These are phyloP conservation scores for Plectropomus leopardus DNA, from an alignment of 2,113 vertebrate genomes.

Conservation along the genomic window DNA sequence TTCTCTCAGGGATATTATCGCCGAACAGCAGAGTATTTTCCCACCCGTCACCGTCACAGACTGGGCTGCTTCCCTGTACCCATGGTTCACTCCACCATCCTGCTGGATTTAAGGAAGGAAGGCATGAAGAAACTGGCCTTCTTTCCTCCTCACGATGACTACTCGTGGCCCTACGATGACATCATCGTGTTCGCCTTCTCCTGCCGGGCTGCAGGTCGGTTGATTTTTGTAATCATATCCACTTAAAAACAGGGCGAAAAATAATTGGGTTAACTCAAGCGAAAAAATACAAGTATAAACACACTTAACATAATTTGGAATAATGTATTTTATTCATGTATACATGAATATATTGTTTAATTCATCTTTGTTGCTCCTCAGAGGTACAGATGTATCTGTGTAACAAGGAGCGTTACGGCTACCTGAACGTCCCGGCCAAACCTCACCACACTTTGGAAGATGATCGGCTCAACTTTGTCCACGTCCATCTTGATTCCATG, in stretches of 20 bases:
- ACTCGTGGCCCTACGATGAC: slow-evolving; percentile 96
- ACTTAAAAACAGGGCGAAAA: too few relatives aligned
- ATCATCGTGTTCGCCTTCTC: slow-evolving; percentile 97
- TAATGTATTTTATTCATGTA: too few relatives aligned
- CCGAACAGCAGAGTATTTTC: slow-evolving; percentile 94
- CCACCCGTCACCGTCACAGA: slow-evolving; percentile 92
- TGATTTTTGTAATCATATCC: background rate
- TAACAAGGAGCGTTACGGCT: slow-evolving; percentile 93
- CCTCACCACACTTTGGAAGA: slow-evolving; percentile 92
- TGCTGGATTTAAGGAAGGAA: slow-evolving; percentile 90
- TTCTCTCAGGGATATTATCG: slow-evolving; percentile 92
- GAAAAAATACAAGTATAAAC: background rate
- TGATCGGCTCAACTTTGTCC: slow-evolving; percentile 92
- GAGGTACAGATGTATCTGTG: slow-evolving; percentile 90
- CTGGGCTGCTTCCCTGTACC: slow-evolving; percentile 91
- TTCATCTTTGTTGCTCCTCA: slow-evolving; percentile 64
- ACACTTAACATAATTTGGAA: background rate
- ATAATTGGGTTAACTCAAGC: too few relatives aligned
- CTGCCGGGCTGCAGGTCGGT: slow-evolving; percentile 89
- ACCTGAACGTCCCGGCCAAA: slow-evolving; percentile 90
- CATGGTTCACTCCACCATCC: slow-evolving; percentile 94
- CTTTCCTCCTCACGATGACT: slow-evolving; percentile 92
- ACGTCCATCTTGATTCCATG: slow-evolving; percentile 91
- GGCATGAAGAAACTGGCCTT: slow-evolving; percentile 89
- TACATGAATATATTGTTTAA: background rate